Evolutionary conservation across 1,140 invertebrate species (phyloP).

Genomic region (Papilio glaucus): DNA sequence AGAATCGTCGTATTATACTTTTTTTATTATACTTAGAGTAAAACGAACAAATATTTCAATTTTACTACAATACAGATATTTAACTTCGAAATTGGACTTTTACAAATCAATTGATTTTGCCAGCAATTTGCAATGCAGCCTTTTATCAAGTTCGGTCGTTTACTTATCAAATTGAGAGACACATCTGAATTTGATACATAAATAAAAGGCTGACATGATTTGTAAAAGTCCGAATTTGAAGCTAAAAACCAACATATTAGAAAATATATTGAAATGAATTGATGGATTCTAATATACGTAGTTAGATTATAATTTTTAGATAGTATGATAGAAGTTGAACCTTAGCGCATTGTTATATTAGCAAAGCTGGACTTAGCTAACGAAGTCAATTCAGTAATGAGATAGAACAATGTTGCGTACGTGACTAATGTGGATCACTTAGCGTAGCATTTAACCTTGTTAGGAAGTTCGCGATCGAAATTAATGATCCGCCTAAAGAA

Average conservation of each 20-base stretch:
- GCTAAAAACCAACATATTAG: background rate
- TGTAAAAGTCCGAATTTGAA: no score
- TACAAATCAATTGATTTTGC: no score
- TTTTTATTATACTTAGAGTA: no score
- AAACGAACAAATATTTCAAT: no score
- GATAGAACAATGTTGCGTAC: conserved; percentile 19
- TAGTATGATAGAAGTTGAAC: background rate
- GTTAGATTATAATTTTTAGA: background rate
- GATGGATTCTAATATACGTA: background rate
- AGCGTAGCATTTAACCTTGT: conserved; percentile 19
- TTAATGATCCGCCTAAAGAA: conserved; percentile 26
- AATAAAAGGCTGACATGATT: no score
- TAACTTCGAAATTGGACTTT: no score
- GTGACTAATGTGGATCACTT: conserved; percentile 30
- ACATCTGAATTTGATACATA: no score
- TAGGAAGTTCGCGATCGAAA: conserved; percentile 33
- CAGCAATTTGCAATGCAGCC: no score
- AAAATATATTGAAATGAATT: background rate
- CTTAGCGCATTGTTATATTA: background rate
- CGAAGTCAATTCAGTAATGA: conserved; percentile 28
- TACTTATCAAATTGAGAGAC: no score
- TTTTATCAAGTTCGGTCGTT: no score
- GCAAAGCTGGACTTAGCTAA: conserved; percentile 11
- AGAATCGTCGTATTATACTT: no score
- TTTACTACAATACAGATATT: no score